These are phyloP conservation scores for Frankliniella intonsa DNA, from an alignment of 2,888 invertebrate species.

Conservation along the genomic window DNA sequence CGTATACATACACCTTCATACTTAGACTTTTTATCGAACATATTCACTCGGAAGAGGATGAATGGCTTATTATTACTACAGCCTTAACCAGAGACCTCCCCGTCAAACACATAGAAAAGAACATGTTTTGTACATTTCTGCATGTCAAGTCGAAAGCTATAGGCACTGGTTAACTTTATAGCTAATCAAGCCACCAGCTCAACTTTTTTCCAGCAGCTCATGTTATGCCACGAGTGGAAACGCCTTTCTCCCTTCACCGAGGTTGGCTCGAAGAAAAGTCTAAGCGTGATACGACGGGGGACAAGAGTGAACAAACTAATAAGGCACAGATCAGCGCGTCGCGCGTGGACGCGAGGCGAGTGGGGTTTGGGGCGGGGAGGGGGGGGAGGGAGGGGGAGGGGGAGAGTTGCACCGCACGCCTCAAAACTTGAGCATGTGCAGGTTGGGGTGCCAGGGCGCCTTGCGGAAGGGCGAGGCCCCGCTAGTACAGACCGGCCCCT, in stretches of 20 bases:
- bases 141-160: neutral
- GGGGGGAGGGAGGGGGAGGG: neutral
- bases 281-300: constrained; percentile 29
- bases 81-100: neutral
- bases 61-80: neutral
- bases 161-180: neutral
- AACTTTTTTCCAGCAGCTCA: neutral
- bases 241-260: neutral
- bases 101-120: neutral
- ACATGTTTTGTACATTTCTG: neutral
- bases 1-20: constrained; percentile 16
- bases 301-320: constrained; percentile 29
- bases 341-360: neutral
- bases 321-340: constrained; percentile 29
- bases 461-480: constrained; percentile 44
- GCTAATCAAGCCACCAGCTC: neutral
- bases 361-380: neutral
- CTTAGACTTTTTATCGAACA: constrained; percentile 4
- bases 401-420: neutral
- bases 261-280: constrained; percentile 22
- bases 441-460: constrained; percentile 50
- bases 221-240: neutral
- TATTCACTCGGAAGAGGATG: neutral
- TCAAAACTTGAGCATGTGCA: constrained; percentile 47
- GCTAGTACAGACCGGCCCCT: neutral